Evolutionary conservation across 2,113 vertebrate genomes (phyloP).

Genomic region (Megatriorchis doriae): DNA sequence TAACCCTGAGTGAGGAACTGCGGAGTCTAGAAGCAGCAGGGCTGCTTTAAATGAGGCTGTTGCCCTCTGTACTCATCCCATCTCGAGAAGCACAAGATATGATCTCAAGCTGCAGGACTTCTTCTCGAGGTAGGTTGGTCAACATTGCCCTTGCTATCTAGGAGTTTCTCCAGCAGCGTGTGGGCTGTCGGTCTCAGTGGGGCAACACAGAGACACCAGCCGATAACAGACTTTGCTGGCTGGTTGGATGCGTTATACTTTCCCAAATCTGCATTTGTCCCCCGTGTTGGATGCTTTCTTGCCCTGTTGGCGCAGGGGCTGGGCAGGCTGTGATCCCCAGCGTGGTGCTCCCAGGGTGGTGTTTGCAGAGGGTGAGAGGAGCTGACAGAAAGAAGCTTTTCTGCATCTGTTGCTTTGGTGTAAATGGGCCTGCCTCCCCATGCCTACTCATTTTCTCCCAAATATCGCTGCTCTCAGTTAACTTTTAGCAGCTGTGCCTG

Average conservation of each 20-base stretch:
- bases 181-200: not conserved
- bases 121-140: not conserved
- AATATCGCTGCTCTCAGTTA: not conserved
- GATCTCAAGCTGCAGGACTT: not conserved
- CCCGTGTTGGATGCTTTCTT: not conserved
- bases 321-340: not conserved
- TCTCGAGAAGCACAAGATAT: not conserved
- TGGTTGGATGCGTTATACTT: not conserved
- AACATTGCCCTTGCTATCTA: not conserved
- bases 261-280: not conserved
- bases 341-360: not conserved
- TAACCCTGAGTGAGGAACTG: not conserved
- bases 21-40: not conserved
- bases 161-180: not conserved
- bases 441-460: not conserved
- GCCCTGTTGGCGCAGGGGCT: not conserved
- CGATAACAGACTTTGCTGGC: not conserved
- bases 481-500: not conserved
- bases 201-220: no score
- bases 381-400: not conserved
- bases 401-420: not conserved
- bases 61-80: not conserved
- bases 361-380: not conserved
- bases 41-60: not conserved
- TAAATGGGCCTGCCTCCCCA: not conserved